These are phyloP conservation scores for Chesias legatella DNA, from an alignment of 2,888 invertebrate genomes.

Conservation along the genomic window DNA sequence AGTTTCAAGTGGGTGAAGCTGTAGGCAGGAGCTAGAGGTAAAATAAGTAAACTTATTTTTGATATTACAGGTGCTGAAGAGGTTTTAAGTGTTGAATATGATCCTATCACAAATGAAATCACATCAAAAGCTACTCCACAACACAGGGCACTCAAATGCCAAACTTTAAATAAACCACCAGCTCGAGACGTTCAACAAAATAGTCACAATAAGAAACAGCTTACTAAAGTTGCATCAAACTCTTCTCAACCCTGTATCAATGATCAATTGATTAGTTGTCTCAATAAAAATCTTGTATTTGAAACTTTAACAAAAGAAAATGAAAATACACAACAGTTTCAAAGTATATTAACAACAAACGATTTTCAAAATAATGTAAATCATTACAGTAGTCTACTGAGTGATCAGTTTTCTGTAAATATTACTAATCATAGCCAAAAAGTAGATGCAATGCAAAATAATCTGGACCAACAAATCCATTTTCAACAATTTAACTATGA, in stretches of 20 bases:
- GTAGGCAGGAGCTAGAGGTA: too few species aligned
- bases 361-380: too few species aligned
- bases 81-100: slow-evolving; percentile 2
- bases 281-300: neutral
- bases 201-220: neutral
- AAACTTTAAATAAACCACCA: too few species aligned
- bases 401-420: too few species aligned
- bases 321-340: neutral
- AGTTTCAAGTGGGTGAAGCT: too few species aligned
- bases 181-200: too few species aligned
- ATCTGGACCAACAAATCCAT: neutral
- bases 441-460: neutral
- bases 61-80: slow-evolving; percentile 9
- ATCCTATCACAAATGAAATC: neutral
- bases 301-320: neutral
- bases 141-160: neutral
- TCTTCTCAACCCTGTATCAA: slow-evolving; percentile 3
- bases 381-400: too few species aligned
- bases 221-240: slow-evolving; percentile 1
- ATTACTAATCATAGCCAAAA: too few species aligned
- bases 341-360: too few species aligned
- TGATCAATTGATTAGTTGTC: slow-evolving; percentile 8
- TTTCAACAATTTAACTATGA: slow-evolving; percentile 1
- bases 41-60: neutral
- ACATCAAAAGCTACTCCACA: slow-evolving; percentile 2